A percentile compares a stretch with the other conserved stretches of the same genome.
These are phyloP conservation scores for Julus scanicus DNA, from an alignment of 2,888 invertebrate genomes.

Conservation along the genomic window DNA sequence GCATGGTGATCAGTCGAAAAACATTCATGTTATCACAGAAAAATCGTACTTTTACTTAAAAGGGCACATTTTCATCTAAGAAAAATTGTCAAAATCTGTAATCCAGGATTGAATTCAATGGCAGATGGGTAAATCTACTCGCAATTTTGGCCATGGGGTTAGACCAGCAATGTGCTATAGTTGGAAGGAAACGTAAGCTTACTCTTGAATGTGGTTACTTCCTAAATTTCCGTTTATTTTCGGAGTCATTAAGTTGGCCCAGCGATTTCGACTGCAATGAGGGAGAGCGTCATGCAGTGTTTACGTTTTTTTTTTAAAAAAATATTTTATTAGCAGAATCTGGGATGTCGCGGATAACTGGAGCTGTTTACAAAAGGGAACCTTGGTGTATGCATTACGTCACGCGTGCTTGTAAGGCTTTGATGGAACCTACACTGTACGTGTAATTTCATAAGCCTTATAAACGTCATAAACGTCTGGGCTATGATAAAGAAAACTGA, in stretches of 20 bases:
- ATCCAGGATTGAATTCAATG: background rate
- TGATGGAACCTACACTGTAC: background rate
- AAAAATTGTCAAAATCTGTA: too few relatives aligned
- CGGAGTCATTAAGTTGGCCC: constrained; percentile 10
- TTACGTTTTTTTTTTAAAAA: background rate
- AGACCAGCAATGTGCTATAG: background rate
- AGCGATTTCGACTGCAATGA: background rate
- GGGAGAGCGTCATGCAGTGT: background rate
- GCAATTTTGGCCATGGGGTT: background rate
- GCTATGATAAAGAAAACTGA: too few relatives aligned
- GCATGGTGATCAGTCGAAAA: too few relatives aligned
- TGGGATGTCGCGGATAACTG: background rate
- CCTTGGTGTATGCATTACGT: background rate
- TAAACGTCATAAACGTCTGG: too few relatives aligned
- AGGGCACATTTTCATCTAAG: too few relatives aligned
- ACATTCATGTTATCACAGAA: too few relatives aligned
- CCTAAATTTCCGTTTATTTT: background rate
- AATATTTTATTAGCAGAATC: background rate
- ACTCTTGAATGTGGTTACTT: constrained; percentile 7
- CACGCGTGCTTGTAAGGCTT: background rate
- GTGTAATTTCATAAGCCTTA: too few relatives aligned
- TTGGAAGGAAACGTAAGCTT: background rate
- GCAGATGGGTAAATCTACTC: background rate
- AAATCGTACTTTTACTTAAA: too few relatives aligned
- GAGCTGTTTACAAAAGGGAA: background rate